Evolutionary conservation across 2,888 invertebrate genomes (phyloP), one percentile per base, ranked within the genome.

Genomic region (Epinotia demarniana): DNA sequence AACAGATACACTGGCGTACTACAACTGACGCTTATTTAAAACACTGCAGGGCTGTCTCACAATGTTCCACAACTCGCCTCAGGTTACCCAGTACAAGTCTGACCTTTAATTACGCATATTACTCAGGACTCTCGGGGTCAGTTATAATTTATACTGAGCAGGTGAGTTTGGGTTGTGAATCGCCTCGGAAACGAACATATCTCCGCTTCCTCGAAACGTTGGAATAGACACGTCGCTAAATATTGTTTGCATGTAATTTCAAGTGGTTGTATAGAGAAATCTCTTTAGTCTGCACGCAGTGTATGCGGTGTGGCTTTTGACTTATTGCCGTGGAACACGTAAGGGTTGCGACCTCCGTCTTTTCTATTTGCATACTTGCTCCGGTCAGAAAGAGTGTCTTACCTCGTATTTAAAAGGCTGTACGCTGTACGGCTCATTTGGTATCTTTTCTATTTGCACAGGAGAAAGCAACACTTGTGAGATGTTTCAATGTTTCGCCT

Each of bases 311-410:
- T 85, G 83, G 85, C 85, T 87, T 81, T 80, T 91, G 90, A 93
- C 85, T 91, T 89, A 92, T 92, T 84, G 86, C 88, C 77, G 76
- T 81, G 78, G 82, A 87, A 87, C 93, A 93, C 92, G 91, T 86
- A 87, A 90, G 87, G 87, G 85, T 83, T 86, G 85, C 84, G 86
- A 88, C 86, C 87, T 86, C 84, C 75, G 80, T 81, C 78, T 81
- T 81, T 80, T 81, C 79, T 86, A 89, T 90, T 90, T 88, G 89
- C 90, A 90, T 90, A 87, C 81, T 83, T 81, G 81, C 79, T 84
- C 79, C 57, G 62, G 73, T 73, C 64, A 66, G 63, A 57, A 66
- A 71, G 53, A 64, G 53, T 64, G 53, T 27, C 27, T n/a, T 11
- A 58, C 49, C 13, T 6, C 13, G 58, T 60, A 27, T 27, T 27